A percentile compares a stretch with the other conserved stretches of the same genome.
Evolutionary conservation across 1,140 invertebrate genomes (phyloP).

Genomic region (Branchinecta lindahli): DNA sequence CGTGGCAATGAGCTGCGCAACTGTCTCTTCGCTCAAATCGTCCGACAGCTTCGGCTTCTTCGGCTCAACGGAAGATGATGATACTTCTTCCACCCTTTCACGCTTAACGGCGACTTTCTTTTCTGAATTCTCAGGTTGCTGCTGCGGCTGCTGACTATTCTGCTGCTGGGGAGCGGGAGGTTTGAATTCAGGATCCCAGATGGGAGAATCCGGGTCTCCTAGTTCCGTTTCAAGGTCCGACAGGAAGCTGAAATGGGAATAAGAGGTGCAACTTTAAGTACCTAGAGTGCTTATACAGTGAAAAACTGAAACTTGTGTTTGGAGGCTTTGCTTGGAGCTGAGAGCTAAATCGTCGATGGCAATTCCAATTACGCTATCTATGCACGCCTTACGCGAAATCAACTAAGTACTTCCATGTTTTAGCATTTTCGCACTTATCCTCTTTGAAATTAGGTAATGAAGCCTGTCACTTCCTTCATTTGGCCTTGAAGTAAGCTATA

Average conservation of each 20-base stretch:
- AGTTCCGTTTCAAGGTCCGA: slow-evolving; percentile 73
- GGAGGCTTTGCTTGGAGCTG: too few species aligned
- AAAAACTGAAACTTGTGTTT: too few species aligned
- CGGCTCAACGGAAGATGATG: slow-evolving; percentile 33
- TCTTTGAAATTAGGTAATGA: too few species aligned
- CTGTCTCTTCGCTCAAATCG: slow-evolving; percentile 42
- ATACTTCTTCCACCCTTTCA: slow-evolving; percentile 16
- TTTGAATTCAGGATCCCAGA: slow-evolving; percentile 82
- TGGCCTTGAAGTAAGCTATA: too few species aligned
- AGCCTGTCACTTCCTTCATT: too few species aligned
- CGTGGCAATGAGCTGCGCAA: slow-evolving; percentile 55
- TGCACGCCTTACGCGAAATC: too few species aligned
- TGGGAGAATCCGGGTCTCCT: slow-evolving; percentile 65
- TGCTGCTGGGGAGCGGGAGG: slow-evolving; percentile 46
- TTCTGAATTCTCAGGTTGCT: not conserved
- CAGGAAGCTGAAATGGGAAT: slow-evolving; percentile 40
- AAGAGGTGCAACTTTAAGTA: too few species aligned
- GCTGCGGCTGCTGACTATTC: slow-evolving; percentile 19
- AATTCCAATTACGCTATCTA: too few species aligned
- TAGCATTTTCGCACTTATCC: too few species aligned
- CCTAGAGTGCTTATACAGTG: too few species aligned
- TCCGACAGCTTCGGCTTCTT: slow-evolving; percentile 17
- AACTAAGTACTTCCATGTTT: too few species aligned
- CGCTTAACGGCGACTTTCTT: slow-evolving; percentile 10
- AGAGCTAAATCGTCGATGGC: too few species aligned